Evolutionary conservation across 2,888 invertebrate species (phyloP).

Genomic region (Hydroisotoma schaefferi): DNA sequence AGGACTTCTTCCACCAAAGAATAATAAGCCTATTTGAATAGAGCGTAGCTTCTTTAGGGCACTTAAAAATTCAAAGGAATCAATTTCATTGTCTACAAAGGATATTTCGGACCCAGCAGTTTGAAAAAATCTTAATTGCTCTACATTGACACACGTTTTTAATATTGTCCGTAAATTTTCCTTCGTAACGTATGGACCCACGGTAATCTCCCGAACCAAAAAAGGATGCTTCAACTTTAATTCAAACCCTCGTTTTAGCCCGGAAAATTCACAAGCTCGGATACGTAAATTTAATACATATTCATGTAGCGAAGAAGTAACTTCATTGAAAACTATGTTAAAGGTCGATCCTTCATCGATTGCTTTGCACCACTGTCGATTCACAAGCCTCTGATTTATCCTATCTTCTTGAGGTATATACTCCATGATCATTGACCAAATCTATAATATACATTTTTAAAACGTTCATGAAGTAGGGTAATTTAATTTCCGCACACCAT

Average conservation of each 20-base stretch:
- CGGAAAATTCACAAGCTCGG: constrained; percentile 28
- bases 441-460: constrained; percentile 18
- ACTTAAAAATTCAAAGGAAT: constrained; percentile 16
- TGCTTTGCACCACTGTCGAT: constrained; percentile 37
- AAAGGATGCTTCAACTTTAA: constrained; percentile 26
- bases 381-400: constrained; percentile 27
- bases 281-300: constrained; percentile 26
- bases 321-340: constrained; percentile 19
- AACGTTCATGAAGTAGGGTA: background rate
- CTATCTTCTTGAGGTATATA: constrained; percentile 32
- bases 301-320: constrained; percentile 3
- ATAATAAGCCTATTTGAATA: constrained; percentile 40
- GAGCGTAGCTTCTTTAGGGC: constrained; percentile 31
- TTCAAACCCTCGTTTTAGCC: constrained; percentile 14
- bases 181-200: constrained; percentile 26
- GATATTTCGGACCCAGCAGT: constrained; percentile 31
- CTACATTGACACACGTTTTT: constrained; percentile 27
- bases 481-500: background rate
- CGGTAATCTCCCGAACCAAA: constrained; percentile 29
- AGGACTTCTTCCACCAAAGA: constrained; percentile 27
- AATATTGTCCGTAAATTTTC: constrained; percentile 25
- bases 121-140: constrained; percentile 29
- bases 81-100: constrained; percentile 19
- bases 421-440: constrained; percentile 37
- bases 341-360: constrained; percentile 36